These are phyloP conservation scores for Ctenosaura bakeri DNA, from an alignment of 2,797 vertebrate species.

Conservation along the genomic window DNA sequence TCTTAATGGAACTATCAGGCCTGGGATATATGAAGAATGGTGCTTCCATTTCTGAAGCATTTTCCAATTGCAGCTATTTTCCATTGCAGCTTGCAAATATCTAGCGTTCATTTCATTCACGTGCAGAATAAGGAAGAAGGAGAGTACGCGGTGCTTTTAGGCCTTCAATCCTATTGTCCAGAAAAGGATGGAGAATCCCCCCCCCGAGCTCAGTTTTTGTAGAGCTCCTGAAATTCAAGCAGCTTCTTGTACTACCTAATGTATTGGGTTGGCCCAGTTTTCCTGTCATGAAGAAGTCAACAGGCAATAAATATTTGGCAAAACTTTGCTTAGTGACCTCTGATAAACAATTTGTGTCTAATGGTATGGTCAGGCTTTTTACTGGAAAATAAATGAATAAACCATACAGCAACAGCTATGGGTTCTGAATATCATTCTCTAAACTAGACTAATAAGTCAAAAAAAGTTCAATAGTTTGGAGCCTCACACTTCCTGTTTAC, in stretches of 20 bases:
- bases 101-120: neutral
- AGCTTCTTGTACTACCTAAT: neutral
- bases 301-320: neutral
- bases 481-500: neutral
- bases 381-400: constrained; percentile 7
- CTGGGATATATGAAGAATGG: neutral
- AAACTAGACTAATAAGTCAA: neutral
- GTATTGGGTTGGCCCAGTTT: neutral
- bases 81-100: neutral
- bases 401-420: neutral
- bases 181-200: neutral
- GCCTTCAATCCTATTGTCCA: neutral
- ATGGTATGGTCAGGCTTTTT: neutral
- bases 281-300: neutral
- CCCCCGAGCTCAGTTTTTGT: neutral
- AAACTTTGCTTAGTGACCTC: neutral
- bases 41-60: neutral
- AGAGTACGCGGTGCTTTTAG: too few relatives aligned
- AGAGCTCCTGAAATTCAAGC: neutral
- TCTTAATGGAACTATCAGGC: neutral
- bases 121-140: neutral
- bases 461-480: neutral
- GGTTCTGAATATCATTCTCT: neutral
- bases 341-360: neutral
- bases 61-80: neutral